Percentiles rank a stretch among this genome's conserved stretches.
phyloP scores from a whole-genome alignment of 2,888 invertebrate genomes.

The Nymphalis urticae region DNA sequence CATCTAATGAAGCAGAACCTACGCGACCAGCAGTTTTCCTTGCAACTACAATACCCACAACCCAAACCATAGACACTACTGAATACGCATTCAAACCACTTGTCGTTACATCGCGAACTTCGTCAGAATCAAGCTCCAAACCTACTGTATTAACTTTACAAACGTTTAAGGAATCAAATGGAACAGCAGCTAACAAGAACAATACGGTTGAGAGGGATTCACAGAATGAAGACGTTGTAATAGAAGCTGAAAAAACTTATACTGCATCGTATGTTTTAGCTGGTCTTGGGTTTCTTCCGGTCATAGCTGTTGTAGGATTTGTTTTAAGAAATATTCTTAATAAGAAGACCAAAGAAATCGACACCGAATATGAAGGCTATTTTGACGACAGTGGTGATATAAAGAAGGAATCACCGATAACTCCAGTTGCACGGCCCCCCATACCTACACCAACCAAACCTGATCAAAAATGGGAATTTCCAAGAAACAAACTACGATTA shows the following conservation, averaged over 20 bases:
- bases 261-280: conserved; percentile 83
- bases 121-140: conserved; percentile 66
- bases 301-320: conserved; percentile 81
- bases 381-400: conserved; percentile 81
- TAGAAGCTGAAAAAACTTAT: conserved; percentile 82
- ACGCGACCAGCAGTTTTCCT: conserved; percentile 32
- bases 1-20: conserved; percentile 11
- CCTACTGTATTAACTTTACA: conserved; percentile 50
- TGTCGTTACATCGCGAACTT: conserved; percentile 72
- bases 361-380: conserved; percentile 83
- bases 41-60: conserved; percentile 37
- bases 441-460: conserved; percentile 78
- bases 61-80: conserved; percentile 44
- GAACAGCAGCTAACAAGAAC: conserved; percentile 46
- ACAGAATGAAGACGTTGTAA: conserved; percentile 77
- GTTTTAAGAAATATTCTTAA: conserved; percentile 79
- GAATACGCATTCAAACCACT: conserved; percentile 56
- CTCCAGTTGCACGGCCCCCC: conserved; percentile 81
- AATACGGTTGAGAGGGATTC: conserved; percentile 52
- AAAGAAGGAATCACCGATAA: conserved; percentile 77
- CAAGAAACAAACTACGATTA: conserved; percentile 87
- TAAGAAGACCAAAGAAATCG: conserved; percentile 79
- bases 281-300: conserved; percentile 82
- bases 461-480: conserved; percentile 88
- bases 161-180: conserved; percentile 45